Evolutionary conservation across 2,888 invertebrate genomes (phyloP).

Genomic region (Eristalinus aeneus): DNA sequence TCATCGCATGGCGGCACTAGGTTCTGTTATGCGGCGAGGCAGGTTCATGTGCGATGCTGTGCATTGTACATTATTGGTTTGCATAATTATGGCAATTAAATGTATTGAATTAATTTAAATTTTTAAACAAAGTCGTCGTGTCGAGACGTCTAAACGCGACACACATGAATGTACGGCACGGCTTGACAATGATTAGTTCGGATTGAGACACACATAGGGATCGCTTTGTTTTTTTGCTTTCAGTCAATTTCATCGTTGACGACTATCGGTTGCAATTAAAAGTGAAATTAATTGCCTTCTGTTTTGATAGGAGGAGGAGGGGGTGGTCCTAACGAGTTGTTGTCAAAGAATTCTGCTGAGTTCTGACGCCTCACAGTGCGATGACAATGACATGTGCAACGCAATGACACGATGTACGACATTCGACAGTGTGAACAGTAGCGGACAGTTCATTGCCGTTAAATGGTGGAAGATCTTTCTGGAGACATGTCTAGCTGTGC

Average conservation of each 20-base stretch:
- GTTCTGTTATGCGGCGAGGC: not conserved
- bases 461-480: not conserved
- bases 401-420: not conserved
- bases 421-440: not conserved
- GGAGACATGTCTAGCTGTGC: too few species aligned
- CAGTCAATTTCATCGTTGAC: constrained; percentile 47
- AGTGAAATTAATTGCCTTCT: constrained; percentile 49
- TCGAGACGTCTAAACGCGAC: constrained; percentile 47
- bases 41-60: not conserved
- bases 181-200: constrained; percentile 62
- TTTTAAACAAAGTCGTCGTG: constrained; percentile 57
- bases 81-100: constrained; percentile 63
- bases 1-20: not conserved
- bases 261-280: constrained; percentile 38
- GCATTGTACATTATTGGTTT: constrained; percentile 48
- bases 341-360: not conserved
- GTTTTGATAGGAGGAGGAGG: constrained; percentile 4
- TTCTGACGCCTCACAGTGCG: not conserved
- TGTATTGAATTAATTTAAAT: constrained; percentile 59
- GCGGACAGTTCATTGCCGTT: not conserved
- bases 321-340: not conserved
- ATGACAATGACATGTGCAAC: not conserved
- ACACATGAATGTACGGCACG: constrained; percentile 17
- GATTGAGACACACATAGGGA: constrained; percentile 48
- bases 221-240: not conserved